Evolutionary conservation across 1,140 invertebrate genomes (phyloP).

Genomic region (Tetranychus urticae): DNA sequence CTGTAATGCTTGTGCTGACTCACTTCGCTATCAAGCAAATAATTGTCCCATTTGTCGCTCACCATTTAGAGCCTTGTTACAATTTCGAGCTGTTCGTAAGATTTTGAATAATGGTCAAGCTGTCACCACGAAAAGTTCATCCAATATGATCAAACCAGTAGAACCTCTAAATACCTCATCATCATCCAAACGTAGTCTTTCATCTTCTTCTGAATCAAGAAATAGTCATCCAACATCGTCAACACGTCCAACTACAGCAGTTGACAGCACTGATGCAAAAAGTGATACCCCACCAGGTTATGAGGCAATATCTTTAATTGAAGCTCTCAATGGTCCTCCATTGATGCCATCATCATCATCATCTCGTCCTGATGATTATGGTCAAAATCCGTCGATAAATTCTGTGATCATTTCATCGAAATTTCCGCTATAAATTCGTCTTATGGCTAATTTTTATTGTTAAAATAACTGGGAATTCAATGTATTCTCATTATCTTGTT

Average conservation of each 20-base stretch:
- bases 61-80: slow-evolving; percentile 82
- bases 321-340: slow-evolving; percentile 81
- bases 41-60: slow-evolving; percentile 96
- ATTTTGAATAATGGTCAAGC: background rate
- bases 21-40: slow-evolving; percentile 76
- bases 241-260: background rate
- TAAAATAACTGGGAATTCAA: too few species aligned
- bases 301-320: slow-evolving; percentile 81
- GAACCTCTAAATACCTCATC: too few species aligned
- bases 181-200: too few species aligned
- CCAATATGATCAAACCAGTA: background rate
- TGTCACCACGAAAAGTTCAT: background rate
- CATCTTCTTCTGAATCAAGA: too few species aligned
- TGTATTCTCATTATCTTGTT: too few species aligned
- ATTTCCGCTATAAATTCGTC: too few species aligned
- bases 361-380: too few species aligned
- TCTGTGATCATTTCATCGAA: too few species aligned
- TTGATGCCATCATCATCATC: background rate
- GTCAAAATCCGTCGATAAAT: too few species aligned
- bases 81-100: slow-evolving; percentile 76
- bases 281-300: slow-evolving; percentile 67
- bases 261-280: too few species aligned
- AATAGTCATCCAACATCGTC: background rate
- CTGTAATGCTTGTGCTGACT: slow-evolving; percentile 90
- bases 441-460: too few species aligned